Evolutionary conservation across 2,888 invertebrate genomes (phyloP).

Genomic region (Chloroclysta siterata): DNA sequence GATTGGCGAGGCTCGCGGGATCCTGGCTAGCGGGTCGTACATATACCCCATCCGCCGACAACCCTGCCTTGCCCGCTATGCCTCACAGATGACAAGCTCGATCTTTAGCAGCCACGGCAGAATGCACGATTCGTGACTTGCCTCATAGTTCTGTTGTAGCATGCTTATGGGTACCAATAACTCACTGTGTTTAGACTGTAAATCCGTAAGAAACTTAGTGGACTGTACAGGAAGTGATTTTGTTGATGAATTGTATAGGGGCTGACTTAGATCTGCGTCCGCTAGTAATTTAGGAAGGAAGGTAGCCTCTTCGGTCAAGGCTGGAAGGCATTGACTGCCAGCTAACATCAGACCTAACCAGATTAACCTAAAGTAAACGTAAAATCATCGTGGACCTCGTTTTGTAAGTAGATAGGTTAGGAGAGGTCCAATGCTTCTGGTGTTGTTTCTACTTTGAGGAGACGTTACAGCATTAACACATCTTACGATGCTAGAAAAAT

Average conservation of each 20-base stretch:
- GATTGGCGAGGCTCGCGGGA: constrained; percentile 66
- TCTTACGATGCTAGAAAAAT: background rate
- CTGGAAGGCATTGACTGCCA: background rate
- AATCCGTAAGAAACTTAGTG: constrained; percentile 11
- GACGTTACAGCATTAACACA: background rate
- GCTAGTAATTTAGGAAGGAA: constrained; percentile 13
- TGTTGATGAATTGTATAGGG: constrained; percentile 11
- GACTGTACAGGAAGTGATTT: background rate
- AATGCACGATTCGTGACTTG: constrained; percentile 19
- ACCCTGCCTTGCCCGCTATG: constrained; percentile 21
- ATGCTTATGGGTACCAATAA: constrained; percentile 16
- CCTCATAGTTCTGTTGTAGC: constrained; percentile 10
- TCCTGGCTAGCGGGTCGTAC: constrained; percentile 43
- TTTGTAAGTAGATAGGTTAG: background rate
- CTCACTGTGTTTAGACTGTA: background rate
- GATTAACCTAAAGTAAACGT: background rate
- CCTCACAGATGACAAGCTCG: constrained; percentile 25
- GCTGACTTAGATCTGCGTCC: constrained; percentile 6
- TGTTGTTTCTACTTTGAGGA: background rate
- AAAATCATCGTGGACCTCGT: background rate
- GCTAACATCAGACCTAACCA: background rate
- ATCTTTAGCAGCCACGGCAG: constrained; percentile 27
- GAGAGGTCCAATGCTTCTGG: background rate
- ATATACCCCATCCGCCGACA: constrained; percentile 2
- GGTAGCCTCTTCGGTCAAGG: constrained; percentile 2